These are phyloP conservation scores for Dioctria rufipes DNA, from an alignment of 2,888 invertebrate genomes.

Conservation along the genomic window DNA sequence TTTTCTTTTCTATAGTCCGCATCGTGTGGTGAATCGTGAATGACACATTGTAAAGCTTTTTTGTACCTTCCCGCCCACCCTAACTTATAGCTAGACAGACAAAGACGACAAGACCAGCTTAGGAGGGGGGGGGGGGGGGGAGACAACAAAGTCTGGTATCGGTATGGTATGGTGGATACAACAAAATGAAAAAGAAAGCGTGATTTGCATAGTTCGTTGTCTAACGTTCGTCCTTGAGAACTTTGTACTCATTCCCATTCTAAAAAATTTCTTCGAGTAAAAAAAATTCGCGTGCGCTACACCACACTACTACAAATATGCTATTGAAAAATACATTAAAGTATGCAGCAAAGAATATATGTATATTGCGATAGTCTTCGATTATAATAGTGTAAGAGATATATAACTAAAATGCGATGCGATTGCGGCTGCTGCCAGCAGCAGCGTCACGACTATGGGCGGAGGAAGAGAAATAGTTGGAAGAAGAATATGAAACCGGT, in stretches of 20 bases:
- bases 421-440: not conserved
- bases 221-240: slow-evolving; percentile 58
- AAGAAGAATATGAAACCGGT: slow-evolving; percentile 8
- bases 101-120: not conserved
- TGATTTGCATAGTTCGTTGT: slow-evolving; percentile 54
- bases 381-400: not conserved
- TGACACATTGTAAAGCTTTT: slow-evolving; percentile 42
- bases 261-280: slow-evolving; percentile 53
- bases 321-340: too few species aligned
- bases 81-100: not conserved
- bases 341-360: not conserved
- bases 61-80: not conserved
- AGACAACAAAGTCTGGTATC: not conserved
- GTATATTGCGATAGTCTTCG: not conserved
- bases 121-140: not conserved
- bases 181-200: not conserved
- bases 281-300: slow-evolving; percentile 56
- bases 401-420: not conserved
- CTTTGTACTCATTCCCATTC: slow-evolving; percentile 54
- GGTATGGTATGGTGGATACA: too few species aligned
- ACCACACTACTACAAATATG: not conserved
- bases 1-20: not conserved
- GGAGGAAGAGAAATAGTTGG: slow-evolving; percentile 24
- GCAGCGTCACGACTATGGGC: slow-evolving; percentile 31
- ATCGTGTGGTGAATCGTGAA: not conserved